Evolutionary conservation across 1,140 invertebrate genomes (phyloP), one percentile per base, ranked within the genome.

Genomic region (Leptinotarsa undecemlineata): DNA sequence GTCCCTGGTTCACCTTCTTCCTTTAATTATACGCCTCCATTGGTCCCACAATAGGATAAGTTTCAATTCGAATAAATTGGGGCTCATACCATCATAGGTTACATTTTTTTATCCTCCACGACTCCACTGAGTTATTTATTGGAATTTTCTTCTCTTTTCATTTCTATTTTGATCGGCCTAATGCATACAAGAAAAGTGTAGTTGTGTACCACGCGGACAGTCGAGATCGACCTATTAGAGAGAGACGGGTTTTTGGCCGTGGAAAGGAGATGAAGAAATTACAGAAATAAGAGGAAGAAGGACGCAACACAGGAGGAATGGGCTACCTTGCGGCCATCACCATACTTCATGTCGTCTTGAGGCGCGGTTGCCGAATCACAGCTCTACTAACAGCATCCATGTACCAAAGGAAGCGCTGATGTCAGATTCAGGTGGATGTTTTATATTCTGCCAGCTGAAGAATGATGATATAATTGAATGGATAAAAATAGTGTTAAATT

Each of bases 321-420:
- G 79, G 79, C 78, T 79, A 78, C 76, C 81, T 82, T 70, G 81
- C 80, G 81, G 82, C 80, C 78, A 83, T 83, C 42, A 69, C 64
- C 33, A 64, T 70, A 83, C 80, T 80, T 83, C 80, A 82, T 82
- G 81, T 83, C 82, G 80, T 82, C 81, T 83, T 79, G 72, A 48
- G 17, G 77, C 78, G 66, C 64, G 47, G 81, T 82, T 82, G 81
- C 81, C 81, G 80, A 69, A 73, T 81, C 62, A 69, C 68, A 48
- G 48, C 48, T 75, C 77, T 78, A 78, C 75, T 74, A 42, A 76
- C 71, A 66, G 51, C 51, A 57, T 57, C 51, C 51, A 57, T 57
- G n/a, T 15, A 57, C n/a, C 51, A 19, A n/a, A 19, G 14, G n/a
- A 57, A 57, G 51, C 51, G n/a, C 4, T 57, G 51, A n/a, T 57